These are phyloP conservation scores for Leucophenga maculata DNA, from an alignment of 2,888 invertebrate genomes.

Conservation along the genomic window DNA sequence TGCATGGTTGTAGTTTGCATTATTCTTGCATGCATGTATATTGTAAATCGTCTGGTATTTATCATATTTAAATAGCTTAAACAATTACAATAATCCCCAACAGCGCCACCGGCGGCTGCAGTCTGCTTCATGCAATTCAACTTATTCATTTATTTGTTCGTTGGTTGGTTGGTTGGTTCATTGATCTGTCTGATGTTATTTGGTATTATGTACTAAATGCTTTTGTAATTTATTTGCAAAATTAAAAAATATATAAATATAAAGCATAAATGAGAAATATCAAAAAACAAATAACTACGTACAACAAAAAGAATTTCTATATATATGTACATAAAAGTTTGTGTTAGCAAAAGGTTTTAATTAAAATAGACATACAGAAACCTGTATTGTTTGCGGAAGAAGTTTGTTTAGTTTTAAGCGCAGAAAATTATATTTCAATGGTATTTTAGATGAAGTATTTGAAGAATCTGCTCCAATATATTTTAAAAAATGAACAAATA, in stretches of 20 bases:
- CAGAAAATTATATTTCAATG: too few species aligned
- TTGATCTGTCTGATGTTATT: constrained; percentile 13
- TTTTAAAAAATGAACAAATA: too few species aligned
- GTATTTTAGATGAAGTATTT: too few species aligned
- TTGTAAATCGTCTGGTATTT: constrained; percentile 31
- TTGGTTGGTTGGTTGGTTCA: not conserved
- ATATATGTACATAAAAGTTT: constrained; percentile 4
- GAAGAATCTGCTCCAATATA: too few species aligned
- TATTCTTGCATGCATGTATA: not conserved
- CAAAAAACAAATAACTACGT: not conserved
- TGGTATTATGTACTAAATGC: constrained; percentile 23
- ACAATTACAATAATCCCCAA: constrained; percentile 50
- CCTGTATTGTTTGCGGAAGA: not conserved
- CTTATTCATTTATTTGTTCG: constrained; percentile 2
- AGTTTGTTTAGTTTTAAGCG: not conserved
- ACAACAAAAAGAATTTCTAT: not conserved
- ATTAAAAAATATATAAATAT: not conserved
- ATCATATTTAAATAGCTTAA: constrained; percentile 49
- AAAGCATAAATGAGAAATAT: constrained; percentile 8
- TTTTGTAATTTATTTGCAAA: constrained; percentile 23
- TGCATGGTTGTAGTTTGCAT: constrained; percentile 5
- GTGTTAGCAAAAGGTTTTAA: constrained; percentile 19
- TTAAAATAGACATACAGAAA: constrained; percentile 17
- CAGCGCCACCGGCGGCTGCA: not conserved
- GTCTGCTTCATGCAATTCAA: not conserved